These are phyloP conservation scores for Protodeltote pygarga DNA, from an alignment of 2,888 invertebrate species.

Conservation along the genomic window DNA sequence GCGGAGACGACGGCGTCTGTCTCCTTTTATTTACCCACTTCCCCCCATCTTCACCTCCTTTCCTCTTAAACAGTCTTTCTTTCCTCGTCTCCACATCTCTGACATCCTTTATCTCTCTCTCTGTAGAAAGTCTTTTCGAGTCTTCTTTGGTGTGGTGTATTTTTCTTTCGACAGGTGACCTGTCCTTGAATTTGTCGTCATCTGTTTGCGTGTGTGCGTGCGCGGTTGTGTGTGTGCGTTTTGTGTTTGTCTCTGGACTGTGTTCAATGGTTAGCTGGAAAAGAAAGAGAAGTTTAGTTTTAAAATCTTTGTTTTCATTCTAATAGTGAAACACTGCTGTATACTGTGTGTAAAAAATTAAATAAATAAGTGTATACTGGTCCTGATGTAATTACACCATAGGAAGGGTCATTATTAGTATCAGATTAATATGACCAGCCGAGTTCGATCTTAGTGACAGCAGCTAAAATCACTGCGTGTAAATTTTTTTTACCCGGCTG, in stretches of 20 bases:
- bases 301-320: background rate
- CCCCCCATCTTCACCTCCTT: conserved; percentile 75
- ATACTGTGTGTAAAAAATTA: too few relatives aligned
- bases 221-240: conserved; percentile 36
- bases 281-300: background rate
- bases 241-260: conserved; percentile 90
- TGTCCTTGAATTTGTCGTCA: conserved; percentile 57
- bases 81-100: conserved; percentile 69
- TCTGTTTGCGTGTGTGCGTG: conserved; percentile 36
- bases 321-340: too few relatives aligned
- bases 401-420: too few relatives aligned
- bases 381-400: too few relatives aligned
- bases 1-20: conserved; percentile 73
- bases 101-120: conserved; percentile 64
- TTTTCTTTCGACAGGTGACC: conserved; percentile 88
- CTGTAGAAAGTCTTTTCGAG: conserved; percentile 67
- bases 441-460: too few relatives aligned
- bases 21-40: conserved; percentile 70
- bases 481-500: too few relatives aligned
- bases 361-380: too few relatives aligned
- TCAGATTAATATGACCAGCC: too few relatives aligned
- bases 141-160: conserved; percentile 51
- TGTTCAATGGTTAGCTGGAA: conserved; percentile 94
- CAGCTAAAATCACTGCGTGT: too few relatives aligned
- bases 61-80: conserved; percentile 80